Evolutionary conservation across 2,113 vertebrate species (phyloP), one percentile per base, ranked within the genome.

Genomic region (Halichoerus grypus): DNA sequence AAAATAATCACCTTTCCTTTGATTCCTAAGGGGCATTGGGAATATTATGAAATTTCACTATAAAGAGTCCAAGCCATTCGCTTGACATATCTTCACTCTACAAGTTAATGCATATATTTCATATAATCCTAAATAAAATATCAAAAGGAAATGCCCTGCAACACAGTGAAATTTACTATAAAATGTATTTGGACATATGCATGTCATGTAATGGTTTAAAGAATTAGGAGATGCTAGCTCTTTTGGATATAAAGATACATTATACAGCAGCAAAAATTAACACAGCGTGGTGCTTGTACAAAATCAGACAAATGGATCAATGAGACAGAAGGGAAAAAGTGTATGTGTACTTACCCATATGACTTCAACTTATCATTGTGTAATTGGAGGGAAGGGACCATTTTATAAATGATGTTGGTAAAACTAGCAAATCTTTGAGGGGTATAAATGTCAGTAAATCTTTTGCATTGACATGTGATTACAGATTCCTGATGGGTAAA

Each of bases 371-470:
- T 82, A 31, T 65, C 57, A 57, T 14, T 89, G 55, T 72, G 6
- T 87, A 80, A 67, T 76, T 83, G 90, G 31, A 89, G 31, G 36
- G 31, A 89, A 83, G 80, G 18, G 39, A 15, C 1, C 3, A 24
- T 63, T 88, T 59, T 90, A 86, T 72, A 88, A 72, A 84, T 67
- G n/a, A 4, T 7, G 5, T 93, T 96, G 81, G 49, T 71, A 85
- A 91, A 94, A 82, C 96, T 82, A 77, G 69, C 63, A 90, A 67
- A 87, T 85, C 53, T 97, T 88, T 71, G 21, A 91, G 46, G 16
- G 83, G 81, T 51, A 5, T 77, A 96, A 67, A 36, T 88, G 36
- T 80, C 21, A 88, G 63, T 72, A 92, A 67, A 46, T 72, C 24
- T 0, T 69, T 88, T 36, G 5, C 4, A 39, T 77, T 21, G 91